A percentile compares a stretch with the other conserved stretches of the same genome.
These are phyloP conservation scores for Siniperca knerii DNA, from an alignment of 2,113 vertebrate species.

Conservation along the genomic window DNA sequence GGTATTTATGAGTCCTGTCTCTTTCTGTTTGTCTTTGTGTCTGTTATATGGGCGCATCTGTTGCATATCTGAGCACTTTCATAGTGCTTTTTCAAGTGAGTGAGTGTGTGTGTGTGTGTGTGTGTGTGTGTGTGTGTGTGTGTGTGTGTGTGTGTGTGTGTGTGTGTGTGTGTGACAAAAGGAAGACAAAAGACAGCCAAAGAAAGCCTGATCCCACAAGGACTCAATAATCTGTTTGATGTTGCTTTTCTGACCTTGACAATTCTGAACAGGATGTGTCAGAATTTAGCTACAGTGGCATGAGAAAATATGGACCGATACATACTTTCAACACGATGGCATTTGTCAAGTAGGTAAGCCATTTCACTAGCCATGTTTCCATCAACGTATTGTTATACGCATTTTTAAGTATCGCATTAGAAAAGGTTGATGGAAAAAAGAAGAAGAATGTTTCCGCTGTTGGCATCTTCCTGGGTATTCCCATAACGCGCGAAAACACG, in stretches of 20 bases:
- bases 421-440: too few relatives aligned
- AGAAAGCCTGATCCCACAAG: constrained; percentile 75
- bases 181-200: constrained; percentile 56
- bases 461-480: too few relatives aligned
- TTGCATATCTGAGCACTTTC: constrained; percentile 46
- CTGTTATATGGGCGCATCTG: constrained; percentile 58
- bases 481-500: too few relatives aligned
- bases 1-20: constrained; percentile 57
- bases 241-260: constrained; percentile 79
- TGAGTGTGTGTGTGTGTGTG: constrained; percentile 30
- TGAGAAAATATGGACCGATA: constrained; percentile 57
- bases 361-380: constrained; percentile 40
- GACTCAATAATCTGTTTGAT: constrained; percentile 78
- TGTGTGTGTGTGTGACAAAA: constrained; percentile 45
- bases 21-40: constrained; percentile 44
- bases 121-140: constrained; percentile 34
- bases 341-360: constrained; percentile 76
- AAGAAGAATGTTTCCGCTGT: too few relatives aligned
- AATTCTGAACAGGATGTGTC: too few relatives aligned
- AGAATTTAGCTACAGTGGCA: constrained; percentile 53
- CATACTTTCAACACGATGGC: constrained; percentile 70
- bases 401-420: too few relatives aligned
- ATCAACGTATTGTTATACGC: too few relatives aligned
- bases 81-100: constrained; percentile 37
- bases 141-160: constrained; percentile 25